Evolutionary conservation across 2,888 invertebrate species (phyloP), one percentile per base, ranked within the genome.

Genomic region (Clostera curtula): DNA sequence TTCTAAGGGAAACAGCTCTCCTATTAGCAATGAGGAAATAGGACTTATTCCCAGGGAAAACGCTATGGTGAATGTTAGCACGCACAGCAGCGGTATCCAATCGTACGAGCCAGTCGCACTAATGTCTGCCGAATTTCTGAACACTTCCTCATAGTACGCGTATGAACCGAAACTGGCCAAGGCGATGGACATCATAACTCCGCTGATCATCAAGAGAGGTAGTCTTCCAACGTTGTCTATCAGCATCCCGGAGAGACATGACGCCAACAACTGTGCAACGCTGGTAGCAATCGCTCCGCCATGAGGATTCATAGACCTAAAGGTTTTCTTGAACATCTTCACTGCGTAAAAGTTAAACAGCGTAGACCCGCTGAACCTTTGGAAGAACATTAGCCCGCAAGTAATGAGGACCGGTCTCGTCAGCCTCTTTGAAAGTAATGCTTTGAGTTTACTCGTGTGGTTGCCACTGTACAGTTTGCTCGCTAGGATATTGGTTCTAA

Each of bases 371-470:
- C 91, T 91, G 54, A 91, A 91, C 31, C 93, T 88, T 58, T 95
- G 95, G 65, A 96, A 95, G 68, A 95, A 90, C 94, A 95, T 95
- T 30, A 96, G 77, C 1, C 92, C 91, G 56, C 95, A 91, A 1
- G 93, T 92, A 27, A 95, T 92, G 26, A 92, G 73, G 10, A 93
- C 88, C 6, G 96, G 95, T 45, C 90, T 88, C 0, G 76, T 77
- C 25, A 86, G 46, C 5, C 85, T 56, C 38, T 79, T 76, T 0
- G 85, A 85, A 3, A 80, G 45, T 0, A 85, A 42, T 1, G 64
- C 67, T 29, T 75, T 76, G 0, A 77, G 36, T 27, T 70, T 76
- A 4, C 75, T 70, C 0, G 68, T 56, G 8, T 66, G 56, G 0
- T 71, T 66, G 1, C 74, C 68, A 8, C 73, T 60, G 22, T 69